Conservation (phyloP, 1,140 invertebrate genomes). For the Stegodyphus dumicola region DNA sequence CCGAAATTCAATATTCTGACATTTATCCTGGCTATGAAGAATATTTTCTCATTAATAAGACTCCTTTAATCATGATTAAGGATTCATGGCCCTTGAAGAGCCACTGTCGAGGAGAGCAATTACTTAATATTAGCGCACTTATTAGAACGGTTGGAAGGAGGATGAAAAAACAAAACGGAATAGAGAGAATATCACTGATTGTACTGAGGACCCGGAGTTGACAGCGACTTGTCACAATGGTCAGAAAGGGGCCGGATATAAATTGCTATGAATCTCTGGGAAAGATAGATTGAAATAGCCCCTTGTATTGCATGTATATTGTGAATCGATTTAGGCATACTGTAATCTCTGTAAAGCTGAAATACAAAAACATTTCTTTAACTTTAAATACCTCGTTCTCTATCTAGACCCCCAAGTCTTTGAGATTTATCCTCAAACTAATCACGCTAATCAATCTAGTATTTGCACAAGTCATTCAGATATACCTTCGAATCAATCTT, state of each 20-base stretch:
- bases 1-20: slow-evolving; percentile 60
- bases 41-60: slow-evolving; percentile 60
- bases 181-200: slow-evolving; percentile 29
- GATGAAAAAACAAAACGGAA: background rate
- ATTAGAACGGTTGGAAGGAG: slow-evolving; percentile 47
- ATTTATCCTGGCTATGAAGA: slow-evolving; percentile 52
- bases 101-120: slow-evolving; percentile 32
- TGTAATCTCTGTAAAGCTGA: too few species aligned
- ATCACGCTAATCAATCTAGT: too few species aligned
- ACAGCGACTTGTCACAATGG: slow-evolving; percentile 45
- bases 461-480: too few species aligned
- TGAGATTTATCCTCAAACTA: too few species aligned
- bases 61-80: slow-evolving; percentile 57
- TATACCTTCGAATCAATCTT: too few species aligned
- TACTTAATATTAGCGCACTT: slow-evolving; percentile 59
- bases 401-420: too few species aligned
- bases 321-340: too few species aligned
- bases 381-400: too few species aligned
- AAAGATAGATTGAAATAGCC: too few species aligned
- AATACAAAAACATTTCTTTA: too few species aligned
- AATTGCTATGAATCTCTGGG: background rate
- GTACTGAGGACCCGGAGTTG: slow-evolving; percentile 35
- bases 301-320: too few species aligned
- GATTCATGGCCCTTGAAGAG: slow-evolving; percentile 6
- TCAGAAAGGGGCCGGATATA: background rate